phyloP scores from a whole-genome alignment of 2,113 vertebrate species.

The Poeciliopsis occidentalis region DNA sequence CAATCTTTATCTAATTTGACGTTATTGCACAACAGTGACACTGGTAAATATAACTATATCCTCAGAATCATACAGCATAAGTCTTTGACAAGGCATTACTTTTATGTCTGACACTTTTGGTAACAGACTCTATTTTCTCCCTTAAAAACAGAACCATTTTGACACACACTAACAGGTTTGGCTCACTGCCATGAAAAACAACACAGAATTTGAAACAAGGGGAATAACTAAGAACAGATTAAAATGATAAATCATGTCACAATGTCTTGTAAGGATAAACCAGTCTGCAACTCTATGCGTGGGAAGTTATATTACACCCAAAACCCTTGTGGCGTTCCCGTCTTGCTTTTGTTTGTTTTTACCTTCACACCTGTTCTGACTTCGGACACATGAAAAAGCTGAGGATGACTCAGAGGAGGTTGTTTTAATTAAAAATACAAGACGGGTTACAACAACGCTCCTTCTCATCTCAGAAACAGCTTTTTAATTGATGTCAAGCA shows the following conservation, averaged over 20 bases:
- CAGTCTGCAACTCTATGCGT: constrained; percentile 46
- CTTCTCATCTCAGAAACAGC: constrained; percentile 55
- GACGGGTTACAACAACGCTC: constrained; percentile 68
- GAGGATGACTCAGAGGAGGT: constrained; percentile 66
- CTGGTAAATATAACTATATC: background rate
- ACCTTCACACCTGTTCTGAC: constrained; percentile 67
- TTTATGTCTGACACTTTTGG: constrained; percentile 67
- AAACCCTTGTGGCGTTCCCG: constrained; percentile 39
- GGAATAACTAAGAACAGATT: constrained; percentile 60
- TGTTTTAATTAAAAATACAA: constrained; percentile 78
- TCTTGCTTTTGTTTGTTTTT: constrained; percentile 42
- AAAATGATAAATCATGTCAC: constrained; percentile 55
- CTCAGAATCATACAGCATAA: background rate
- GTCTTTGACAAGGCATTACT: constrained; percentile 58
- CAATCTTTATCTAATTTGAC: background rate
- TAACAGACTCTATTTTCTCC: constrained; percentile 71
- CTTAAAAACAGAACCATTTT: constrained; percentile 28
- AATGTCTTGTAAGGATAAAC: constrained; percentile 51
- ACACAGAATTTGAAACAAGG: constrained; percentile 20
- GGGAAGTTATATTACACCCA: constrained; percentile 55
- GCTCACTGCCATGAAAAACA: constrained; percentile 55
- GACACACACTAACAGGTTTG: constrained; percentile 48
- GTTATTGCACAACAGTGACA: background rate
- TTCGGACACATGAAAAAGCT: constrained; percentile 59
- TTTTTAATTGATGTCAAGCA: constrained; percentile 64